Conservation (phyloP, 2,113 vertebrate species). For the Pristiophorus japonicus region DNA sequence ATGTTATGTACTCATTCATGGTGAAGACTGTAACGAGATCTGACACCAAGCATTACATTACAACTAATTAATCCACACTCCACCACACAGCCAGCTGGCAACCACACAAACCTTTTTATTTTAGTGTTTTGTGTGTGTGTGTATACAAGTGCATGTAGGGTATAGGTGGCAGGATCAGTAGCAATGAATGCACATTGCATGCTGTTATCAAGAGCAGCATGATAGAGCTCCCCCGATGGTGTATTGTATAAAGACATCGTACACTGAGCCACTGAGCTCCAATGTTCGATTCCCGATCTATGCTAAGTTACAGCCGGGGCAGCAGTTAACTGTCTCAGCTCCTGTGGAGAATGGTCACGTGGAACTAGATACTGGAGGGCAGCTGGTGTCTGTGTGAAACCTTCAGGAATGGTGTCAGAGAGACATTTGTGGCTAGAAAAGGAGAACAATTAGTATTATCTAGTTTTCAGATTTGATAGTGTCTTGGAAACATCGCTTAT, state of each 20-base stretch:
- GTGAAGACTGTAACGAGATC: constrained; percentile 7
- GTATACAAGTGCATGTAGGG: constrained; percentile 2
- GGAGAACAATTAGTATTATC: neutral
- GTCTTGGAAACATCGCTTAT: neutral
- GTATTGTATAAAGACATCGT: neutral
- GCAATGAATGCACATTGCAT: neutral
- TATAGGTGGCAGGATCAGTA: neutral
- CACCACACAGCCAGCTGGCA: constrained; percentile 32
- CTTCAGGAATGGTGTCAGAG: neutral
- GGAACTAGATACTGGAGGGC: neutral
- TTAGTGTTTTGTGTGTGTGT: neutral
- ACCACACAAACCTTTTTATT: constrained; percentile 12
- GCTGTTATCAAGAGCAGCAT: neutral
- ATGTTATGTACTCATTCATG: constrained; percentile 9
- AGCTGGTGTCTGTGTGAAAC: neutral
- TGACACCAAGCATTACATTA: constrained; percentile 22
- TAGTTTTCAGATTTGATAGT: neutral
- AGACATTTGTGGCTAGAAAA: neutral
- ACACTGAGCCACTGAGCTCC: neutral
- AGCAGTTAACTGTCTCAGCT: neutral
- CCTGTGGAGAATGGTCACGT: neutral
- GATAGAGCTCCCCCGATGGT: neutral
- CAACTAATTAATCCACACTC: constrained; percentile 26
- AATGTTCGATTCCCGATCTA: neutral
- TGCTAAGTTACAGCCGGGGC: neutral